Evolutionary conservation across 2,888 invertebrate genomes (phyloP), one percentile per base, ranked within the genome.

Genomic region (Drosophila fulvimacula): DNA sequence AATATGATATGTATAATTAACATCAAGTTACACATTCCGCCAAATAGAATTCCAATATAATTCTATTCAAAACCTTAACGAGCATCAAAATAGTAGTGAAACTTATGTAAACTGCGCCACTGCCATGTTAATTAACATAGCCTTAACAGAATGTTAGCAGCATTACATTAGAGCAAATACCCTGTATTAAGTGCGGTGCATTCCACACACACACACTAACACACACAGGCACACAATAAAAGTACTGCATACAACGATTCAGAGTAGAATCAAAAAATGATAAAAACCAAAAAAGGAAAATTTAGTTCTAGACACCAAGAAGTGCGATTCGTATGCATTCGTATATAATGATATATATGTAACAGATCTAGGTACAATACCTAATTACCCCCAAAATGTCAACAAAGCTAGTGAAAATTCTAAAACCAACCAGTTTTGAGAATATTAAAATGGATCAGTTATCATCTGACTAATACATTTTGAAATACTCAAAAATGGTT

Each of bases 391-490:
- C 41, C 19, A 21, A n/a, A 11, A 17, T 34, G 52, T 52, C 52
- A 17, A 7, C 0, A 3, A 7, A 38, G 27, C 61, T n/a, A 57
- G 68, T 60, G 38, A 88, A 77, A 86, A 86, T 86, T 85, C 81
- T 82, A 86, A 74, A 89, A 89, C 89, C 86, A 86, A 89, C 86
- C 76, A 85, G 69, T 89, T 88, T 68, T 71, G 79, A 82, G 64
- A 78, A 85, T 79, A 42, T 69, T 27, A 69, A 79, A 80, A 67
- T 82, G 41, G n/a, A 71, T 69, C 72, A 36, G 9, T 1, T 0
- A 0, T 21, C 11, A 10, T 3, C 27, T n/a, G 11, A 34, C 21
- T 21, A 62, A 65, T 58, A 42, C 60, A 76, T 68, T 75, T 76
- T 66, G 62, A 70, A 44, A 72, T 89, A 73, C 57, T 88, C 52